These are phyloP conservation scores for Bergia sp. DNA, from an alignment of 92 coral and sea anemone species.

Conservation along the genomic window DNA sequence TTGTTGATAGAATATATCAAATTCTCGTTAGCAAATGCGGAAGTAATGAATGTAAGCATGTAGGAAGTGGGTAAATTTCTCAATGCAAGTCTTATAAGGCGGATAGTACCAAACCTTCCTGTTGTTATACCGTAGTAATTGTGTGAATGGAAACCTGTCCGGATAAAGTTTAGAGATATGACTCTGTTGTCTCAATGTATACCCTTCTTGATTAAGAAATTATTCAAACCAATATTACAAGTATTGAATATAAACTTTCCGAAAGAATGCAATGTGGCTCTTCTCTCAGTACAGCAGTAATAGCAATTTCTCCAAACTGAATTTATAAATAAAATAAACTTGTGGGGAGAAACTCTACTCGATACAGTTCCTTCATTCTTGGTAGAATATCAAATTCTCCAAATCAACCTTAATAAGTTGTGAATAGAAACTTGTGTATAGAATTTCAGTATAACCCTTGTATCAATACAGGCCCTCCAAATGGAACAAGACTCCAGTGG, in stretches of 20 bases:
- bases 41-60: background rate
- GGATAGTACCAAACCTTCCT: background rate
- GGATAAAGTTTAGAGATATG: no score
- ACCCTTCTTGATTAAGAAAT: no score
- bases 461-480: conserved; percentile 75
- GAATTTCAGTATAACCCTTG: background rate
- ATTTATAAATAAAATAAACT: no score
- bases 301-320: background rate
- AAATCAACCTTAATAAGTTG: background rate
- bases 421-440: background rate
- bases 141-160: no score
- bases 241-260: no score
- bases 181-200: background rate
- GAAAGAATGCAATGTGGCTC: no score
- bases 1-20: no score
- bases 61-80: no score
- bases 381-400: background rate
- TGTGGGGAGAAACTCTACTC: background rate
- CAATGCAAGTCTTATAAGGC: no score
- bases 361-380: background rate
- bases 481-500: conserved; percentile 91
- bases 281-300: no score
- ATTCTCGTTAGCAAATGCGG: background rate
- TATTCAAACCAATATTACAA: no score
- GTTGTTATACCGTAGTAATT: no score